Evolutionary conservation across 2,797 vertebrate genomes (phyloP).

Genomic region (Eutrigla gurnardus): DNA sequence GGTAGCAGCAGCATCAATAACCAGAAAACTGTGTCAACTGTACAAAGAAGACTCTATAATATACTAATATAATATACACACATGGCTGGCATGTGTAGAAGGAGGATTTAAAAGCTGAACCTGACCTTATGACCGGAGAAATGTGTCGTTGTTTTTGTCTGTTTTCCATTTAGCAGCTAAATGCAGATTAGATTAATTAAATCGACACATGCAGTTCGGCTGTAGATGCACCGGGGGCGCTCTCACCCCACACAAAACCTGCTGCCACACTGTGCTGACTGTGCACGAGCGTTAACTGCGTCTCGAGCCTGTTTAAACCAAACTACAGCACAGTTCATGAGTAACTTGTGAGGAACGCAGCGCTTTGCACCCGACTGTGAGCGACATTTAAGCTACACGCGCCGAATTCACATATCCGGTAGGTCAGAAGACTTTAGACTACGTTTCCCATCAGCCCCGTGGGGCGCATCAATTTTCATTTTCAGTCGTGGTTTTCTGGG

Average conservation of each 20-base stretch:
- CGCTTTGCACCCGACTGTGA: neutral
- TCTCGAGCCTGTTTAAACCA: neutral
- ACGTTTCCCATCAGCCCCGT: constrained; percentile 76
- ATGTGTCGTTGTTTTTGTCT: fast-evolving
- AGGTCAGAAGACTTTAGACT: constrained; percentile 44
- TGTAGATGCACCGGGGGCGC: constrained; percentile 45
- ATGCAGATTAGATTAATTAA: fast-evolving
- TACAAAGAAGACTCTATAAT: neutral
- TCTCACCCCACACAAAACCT: constrained; percentile 38
- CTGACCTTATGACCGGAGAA: neutral
- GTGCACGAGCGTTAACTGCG: fast-evolving
- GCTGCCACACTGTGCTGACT: fast-evolving
- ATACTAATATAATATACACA: neutral
- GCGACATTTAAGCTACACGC: fast-evolving
- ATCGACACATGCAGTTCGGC: constrained; percentile 28
- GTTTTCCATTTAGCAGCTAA: too few relatives aligned
- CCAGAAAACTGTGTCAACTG: neutral
- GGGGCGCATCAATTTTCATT: constrained; percentile 31
- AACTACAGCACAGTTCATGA: fast-evolving
- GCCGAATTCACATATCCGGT: too few relatives aligned
- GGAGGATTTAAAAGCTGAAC: neutral
- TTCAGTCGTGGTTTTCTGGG: constrained; percentile 28
- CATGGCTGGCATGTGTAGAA: neutral
- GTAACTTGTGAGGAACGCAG: fast-evolving
- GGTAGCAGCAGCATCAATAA: neutral